phyloP scores from a whole-genome alignment of 2,113 vertebrate species.

The Crotalus horridus region DNA sequence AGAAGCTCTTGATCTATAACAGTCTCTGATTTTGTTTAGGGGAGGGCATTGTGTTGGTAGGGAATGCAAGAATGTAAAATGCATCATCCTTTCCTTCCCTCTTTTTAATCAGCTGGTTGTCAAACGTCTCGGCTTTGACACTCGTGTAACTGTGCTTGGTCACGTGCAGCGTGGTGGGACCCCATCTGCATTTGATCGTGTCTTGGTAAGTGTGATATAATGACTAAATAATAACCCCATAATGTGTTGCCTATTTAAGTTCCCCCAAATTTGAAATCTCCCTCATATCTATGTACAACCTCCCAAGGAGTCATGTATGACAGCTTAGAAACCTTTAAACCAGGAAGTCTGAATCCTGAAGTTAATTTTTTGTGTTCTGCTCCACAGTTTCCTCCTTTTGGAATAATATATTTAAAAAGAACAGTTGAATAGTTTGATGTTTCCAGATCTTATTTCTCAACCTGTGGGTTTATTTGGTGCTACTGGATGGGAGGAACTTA shows the following conservation, averaged over 20 bases:
- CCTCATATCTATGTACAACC: neutral
- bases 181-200: conserved; percentile 88
- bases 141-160: conserved; percentile 88
- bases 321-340: neutral
- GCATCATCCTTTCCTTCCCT: rapidly evolving
- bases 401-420: neutral
- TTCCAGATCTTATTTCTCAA: neutral
- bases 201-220: conserved; percentile 76
- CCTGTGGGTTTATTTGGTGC: neutral
- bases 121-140: conserved; percentile 86
- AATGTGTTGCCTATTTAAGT: neutral
- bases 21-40: neutral
- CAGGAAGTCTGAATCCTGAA: neutral
- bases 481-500: neutral
- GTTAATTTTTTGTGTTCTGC: neutral
- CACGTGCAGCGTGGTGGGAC: conserved; percentile 94
- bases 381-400: neutral
- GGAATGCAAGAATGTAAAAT: rapidly evolving
- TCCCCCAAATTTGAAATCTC: neutral
- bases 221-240: neutral
- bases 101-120: conserved; percentile 78
- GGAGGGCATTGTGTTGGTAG: neutral
- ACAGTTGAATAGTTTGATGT: neutral
- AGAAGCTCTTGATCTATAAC: neutral
- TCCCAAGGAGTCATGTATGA: neutral